Percentiles rank a stretch among this genome's conserved stretches.
These are phyloP conservation scores for Burhinus oedicnemus DNA, from an alignment of 2,113 vertebrate species.

Conservation along the genomic window DNA sequence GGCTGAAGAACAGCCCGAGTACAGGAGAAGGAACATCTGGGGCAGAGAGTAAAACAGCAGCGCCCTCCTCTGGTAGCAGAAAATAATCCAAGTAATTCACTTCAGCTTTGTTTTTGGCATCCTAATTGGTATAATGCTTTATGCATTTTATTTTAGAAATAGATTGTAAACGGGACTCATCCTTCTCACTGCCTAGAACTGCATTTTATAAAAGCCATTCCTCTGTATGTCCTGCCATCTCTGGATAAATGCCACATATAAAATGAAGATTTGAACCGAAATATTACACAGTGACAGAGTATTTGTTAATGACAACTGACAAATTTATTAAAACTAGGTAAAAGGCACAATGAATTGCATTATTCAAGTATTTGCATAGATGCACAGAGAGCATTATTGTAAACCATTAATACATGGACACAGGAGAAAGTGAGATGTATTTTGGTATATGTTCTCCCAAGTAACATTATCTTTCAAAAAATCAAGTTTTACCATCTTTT, in stretches of 20 bases:
- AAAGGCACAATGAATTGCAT: slow-evolving; percentile 77
- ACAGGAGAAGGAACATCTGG: not conserved
- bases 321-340: slow-evolving; percentile 78
- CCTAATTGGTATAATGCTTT: not conserved
- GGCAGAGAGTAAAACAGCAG: not conserved
- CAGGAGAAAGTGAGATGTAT: slow-evolving; percentile 49
- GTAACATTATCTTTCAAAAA: not conserved
- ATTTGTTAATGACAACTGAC: slow-evolving; percentile 28
- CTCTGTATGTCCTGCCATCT: not conserved
- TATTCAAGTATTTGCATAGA: slow-evolving; percentile 85
- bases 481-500: slow-evolving; percentile 24
- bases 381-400: slow-evolving; percentile 73
- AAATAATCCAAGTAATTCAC: not conserved
- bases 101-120: not conserved
- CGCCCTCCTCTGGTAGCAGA: slow-evolving; percentile 26
- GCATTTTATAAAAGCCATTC: not conserved
- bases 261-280: not conserved
- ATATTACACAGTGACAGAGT: not conserved
- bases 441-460: slow-evolving; percentile 41
- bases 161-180: not conserved
- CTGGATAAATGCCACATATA: not conserved
- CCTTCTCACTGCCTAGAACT: not conserved
- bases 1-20: not conserved
- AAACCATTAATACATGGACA: slow-evolving; percentile 71
- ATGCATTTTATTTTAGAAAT: not conserved